Evolutionary conservation across 2,888 invertebrate species (phyloP).

Genomic region (Masnerella sp.): DNA sequence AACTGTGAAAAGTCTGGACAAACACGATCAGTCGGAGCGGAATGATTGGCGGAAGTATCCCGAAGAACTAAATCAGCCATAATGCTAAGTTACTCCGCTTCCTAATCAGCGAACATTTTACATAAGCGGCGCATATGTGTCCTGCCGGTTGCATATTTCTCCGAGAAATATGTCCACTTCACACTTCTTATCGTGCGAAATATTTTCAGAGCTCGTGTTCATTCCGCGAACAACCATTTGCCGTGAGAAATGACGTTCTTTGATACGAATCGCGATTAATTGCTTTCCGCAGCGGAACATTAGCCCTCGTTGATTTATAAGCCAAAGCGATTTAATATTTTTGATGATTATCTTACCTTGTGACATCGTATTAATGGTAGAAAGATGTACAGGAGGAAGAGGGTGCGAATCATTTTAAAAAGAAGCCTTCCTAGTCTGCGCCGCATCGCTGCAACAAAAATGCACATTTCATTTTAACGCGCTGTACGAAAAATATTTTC

Average conservation of each 20-base stretch:
- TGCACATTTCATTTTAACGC: constrained; percentile 20
- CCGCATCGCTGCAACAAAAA: constrained; percentile 75
- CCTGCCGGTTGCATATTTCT: constrained; percentile 29
- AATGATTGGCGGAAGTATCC: constrained; percentile 55
- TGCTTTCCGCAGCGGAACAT: constrained; percentile 30
- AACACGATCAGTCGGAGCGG: constrained; percentile 44
- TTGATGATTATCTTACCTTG: constrained; percentile 71
- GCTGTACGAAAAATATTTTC: constrained; percentile 25
- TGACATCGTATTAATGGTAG: constrained; percentile 76
- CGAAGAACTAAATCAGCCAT: constrained; percentile 53
- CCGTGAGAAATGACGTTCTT: constrained; percentile 31
- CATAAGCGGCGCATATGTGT: constrained; percentile 51
- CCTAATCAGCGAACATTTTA: constrained; percentile 59
- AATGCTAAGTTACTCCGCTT: constrained; percentile 52
- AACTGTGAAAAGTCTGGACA: constrained; percentile 61
- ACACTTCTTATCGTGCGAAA: constrained; percentile 44
- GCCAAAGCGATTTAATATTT: constrained; percentile 26
- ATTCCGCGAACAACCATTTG: constrained; percentile 3
- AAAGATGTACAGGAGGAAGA: constrained; percentile 75
- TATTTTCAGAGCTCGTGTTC: constrained; percentile 25
- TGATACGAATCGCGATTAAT: constrained; percentile 44
- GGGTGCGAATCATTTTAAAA: constrained; percentile 77
- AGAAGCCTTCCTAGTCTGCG: constrained; percentile 75
- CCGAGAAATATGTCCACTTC: constrained; percentile 28
- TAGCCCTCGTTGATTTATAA: constrained; percentile 31